Conservation (phyloP, 2,797 vertebrate species). For the Naso thynnoides region DNA sequence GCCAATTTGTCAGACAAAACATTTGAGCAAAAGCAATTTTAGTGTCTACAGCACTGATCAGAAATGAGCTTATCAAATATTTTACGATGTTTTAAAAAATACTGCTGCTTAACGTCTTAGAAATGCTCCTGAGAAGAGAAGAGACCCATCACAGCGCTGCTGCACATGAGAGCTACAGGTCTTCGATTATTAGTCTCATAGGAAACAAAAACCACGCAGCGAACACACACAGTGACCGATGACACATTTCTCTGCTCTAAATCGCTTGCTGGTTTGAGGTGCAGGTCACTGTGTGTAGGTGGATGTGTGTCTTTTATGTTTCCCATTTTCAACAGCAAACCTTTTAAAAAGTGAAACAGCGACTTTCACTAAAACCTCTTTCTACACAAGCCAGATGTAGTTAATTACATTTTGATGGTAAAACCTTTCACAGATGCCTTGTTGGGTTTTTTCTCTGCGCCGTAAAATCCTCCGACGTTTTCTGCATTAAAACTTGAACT, state of each 20-base stretch:
- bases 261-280: background rate
- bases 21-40: background rate
- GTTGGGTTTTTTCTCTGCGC: background rate
- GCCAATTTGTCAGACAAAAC: background rate
- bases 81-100: background rate
- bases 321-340: background rate
- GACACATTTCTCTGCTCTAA: background rate
- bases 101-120: background rate
- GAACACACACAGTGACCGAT: slow-evolving; percentile 4
- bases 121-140: background rate
- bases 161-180: slow-evolving; percentile 3
- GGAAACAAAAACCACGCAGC: slow-evolving; percentile 30
- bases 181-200: background rate
- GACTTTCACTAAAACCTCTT: background rate
- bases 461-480: background rate
- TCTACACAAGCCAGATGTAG: background rate
- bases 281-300: background rate
- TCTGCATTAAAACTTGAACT: background rate
- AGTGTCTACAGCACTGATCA: background rate
- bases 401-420: background rate
- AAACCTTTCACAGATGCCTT: background rate
- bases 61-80: background rate
- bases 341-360: background rate
- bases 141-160: background rate
- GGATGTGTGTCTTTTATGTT: background rate